phyloP scores from a whole-genome alignment of 1,140 invertebrate genomes.

The Tetraneura akinire region DNA sequence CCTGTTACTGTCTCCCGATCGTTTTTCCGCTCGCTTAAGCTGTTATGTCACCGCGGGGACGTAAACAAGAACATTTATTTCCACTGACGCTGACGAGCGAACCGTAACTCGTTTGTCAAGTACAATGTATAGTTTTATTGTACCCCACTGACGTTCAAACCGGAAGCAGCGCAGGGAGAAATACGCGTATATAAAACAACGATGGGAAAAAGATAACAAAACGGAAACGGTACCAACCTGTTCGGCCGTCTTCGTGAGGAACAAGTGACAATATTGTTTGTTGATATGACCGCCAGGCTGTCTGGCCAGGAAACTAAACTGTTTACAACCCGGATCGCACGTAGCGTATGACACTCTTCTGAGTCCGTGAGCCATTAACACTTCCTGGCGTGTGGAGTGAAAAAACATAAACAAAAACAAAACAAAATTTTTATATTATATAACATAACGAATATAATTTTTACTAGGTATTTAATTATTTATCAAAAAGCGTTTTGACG shows the following conservation, averaged over 20 bases:
- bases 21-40: constrained; percentile 17
- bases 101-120: constrained; percentile 35
- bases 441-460: too few relatives aligned
- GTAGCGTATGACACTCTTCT: constrained; percentile 84
- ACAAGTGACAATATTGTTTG: constrained; percentile 81
- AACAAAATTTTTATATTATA: not conserved
- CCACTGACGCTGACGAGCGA: constrained; percentile 16
- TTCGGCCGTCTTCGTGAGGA: constrained; percentile 74
- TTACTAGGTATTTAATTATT: too few relatives aligned
- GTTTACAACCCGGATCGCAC: constrained; percentile 76
- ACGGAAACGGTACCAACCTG: constrained; percentile 65
- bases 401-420: not conserved
- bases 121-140: constrained; percentile 19
- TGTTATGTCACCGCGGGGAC: constrained; percentile 6
- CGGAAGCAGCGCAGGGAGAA: too few relatives aligned
- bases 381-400: not conserved
- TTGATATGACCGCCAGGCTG: constrained; percentile 75
- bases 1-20: not conserved
- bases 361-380: constrained; percentile 76
- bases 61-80: constrained; percentile 26
- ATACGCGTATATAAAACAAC: not conserved
- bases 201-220: not conserved
- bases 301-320: constrained; percentile 82
- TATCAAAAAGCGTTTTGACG: constrained; percentile 23
- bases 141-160: not conserved